phyloP scores from a whole-genome alignment of 2,113 vertebrate genomes.

The Ceyx margarethae region DNA sequence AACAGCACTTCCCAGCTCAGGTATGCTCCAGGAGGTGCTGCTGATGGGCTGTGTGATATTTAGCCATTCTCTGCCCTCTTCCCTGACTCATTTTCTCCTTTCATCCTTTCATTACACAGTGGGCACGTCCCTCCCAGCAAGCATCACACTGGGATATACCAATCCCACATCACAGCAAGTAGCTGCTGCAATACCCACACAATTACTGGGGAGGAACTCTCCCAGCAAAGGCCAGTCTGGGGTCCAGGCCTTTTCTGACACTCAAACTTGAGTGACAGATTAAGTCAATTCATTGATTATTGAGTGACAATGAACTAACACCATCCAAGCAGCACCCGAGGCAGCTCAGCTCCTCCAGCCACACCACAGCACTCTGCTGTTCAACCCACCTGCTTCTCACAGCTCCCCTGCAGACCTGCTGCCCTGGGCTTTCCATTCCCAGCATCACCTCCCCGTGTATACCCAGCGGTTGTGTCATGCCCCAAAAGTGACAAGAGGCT shows the following conservation, averaged over 20 bases:
- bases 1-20: background rate
- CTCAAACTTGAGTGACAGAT: background rate
- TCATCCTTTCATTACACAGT: background rate
- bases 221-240: background rate
- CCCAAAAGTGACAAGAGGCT: background rate
- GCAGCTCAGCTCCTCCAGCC: background rate
- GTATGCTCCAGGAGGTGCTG: background rate
- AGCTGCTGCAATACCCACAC: background rate
- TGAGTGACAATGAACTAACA: background rate
- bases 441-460: background rate
- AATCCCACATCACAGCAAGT: background rate
- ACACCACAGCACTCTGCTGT: background rate
- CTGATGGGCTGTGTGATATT: background rate
- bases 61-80: background rate
- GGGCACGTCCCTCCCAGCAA: background rate
- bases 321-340: background rate
- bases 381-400: background rate
- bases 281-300: background rate
- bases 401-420: background rate
- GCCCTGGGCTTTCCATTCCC: background rate
- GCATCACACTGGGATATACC: background rate
- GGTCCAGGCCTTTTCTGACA: background rate
- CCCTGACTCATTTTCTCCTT: background rate
- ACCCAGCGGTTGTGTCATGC: accelerated
- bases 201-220: background rate